Percentiles rank a stretch among this genome's conserved stretches.
Evolutionary conservation across 2,888 invertebrate genomes (phyloP).

Genomic region (Diaprepes abbreviatus): DNA sequence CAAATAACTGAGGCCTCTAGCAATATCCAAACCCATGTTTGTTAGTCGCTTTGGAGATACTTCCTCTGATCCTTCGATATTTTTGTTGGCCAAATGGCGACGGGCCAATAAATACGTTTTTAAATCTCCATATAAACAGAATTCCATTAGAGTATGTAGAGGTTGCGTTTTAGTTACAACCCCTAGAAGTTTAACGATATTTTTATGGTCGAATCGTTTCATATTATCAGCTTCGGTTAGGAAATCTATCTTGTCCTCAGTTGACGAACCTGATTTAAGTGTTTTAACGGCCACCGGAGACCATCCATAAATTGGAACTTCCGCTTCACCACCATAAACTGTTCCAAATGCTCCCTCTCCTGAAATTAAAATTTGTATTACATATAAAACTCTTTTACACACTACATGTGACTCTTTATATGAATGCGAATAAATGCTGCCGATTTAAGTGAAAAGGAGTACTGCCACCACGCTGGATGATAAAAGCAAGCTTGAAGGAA

Average conservation of each 20-base stretch:
- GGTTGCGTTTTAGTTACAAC: conserved; percentile 91
- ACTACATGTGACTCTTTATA: background rate
- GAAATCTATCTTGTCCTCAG: conserved; percentile 92
- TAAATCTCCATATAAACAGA: conserved; percentile 92
- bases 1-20: conserved; percentile 87
- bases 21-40: conserved; percentile 89
- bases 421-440: background rate
- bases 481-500: background rate
- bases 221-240: conserved; percentile 94
- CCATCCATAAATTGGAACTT: conserved; percentile 73
- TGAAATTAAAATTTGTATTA: conserved; percentile 26
- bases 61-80: conserved; percentile 70
- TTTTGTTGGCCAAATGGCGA: conserved; percentile 74
- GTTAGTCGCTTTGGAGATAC: conserved; percentile 86
- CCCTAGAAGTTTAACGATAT: conserved; percentile 84
- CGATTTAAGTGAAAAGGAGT: conserved; percentile 18
- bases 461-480: conserved; percentile 6
- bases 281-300: conserved; percentile 91
- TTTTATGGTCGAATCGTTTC: conserved; percentile 93
- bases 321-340: conserved; percentile 92
- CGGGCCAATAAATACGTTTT: conserved; percentile 90
- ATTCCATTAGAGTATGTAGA: conserved; percentile 93
- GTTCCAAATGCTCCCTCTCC: conserved; percentile 95
- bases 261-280: conserved; percentile 83
- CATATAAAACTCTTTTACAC: background rate